A percentile compares a stretch with the other conserved stretches of the same genome.
These are phyloP conservation scores for Rhyacichthys aspro DNA, from an alignment of 2,797 vertebrate genomes.

Conservation along the genomic window DNA sequence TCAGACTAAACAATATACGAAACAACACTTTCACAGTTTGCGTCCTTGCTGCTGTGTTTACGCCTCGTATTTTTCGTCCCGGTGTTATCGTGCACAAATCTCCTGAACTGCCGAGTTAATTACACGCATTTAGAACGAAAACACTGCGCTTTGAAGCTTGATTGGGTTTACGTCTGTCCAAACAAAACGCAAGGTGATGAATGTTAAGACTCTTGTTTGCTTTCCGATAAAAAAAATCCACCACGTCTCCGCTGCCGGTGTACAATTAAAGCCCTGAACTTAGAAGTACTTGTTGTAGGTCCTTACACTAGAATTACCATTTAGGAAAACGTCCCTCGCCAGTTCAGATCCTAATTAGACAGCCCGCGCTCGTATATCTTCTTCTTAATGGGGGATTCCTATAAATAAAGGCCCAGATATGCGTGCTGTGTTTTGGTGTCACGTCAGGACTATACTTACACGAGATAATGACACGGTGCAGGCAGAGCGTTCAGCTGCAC, in stretches of 20 bases:
- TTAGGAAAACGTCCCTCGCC: constrained; percentile 54
- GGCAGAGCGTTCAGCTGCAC: constrained; percentile 54
- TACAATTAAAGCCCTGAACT: constrained; percentile 70
- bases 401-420: constrained; percentile 72
- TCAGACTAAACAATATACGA: too few species aligned
- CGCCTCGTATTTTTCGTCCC: neutral
- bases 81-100: neutral
- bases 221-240: constrained; percentile 33
- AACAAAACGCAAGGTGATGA: constrained; percentile 16
- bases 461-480: constrained; percentile 72
- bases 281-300: constrained; percentile 54
- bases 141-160: constrained; percentile 10
- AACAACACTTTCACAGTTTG: too few species aligned
- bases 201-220: constrained; percentile 34
- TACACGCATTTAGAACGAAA: neutral
- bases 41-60: neutral
- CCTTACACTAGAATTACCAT: constrained; percentile 66
- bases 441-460: constrained; percentile 74
- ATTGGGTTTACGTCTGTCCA: neutral
- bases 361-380: constrained; percentile 69
- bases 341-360: constrained; percentile 75
- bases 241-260: constrained; percentile 39
- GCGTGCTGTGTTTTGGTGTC: constrained; percentile 70
- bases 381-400: constrained; percentile 68
- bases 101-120: neutral